Evolutionary conservation across 2,888 invertebrate species (phyloP).

Genomic region (Baccha elongata): DNA sequence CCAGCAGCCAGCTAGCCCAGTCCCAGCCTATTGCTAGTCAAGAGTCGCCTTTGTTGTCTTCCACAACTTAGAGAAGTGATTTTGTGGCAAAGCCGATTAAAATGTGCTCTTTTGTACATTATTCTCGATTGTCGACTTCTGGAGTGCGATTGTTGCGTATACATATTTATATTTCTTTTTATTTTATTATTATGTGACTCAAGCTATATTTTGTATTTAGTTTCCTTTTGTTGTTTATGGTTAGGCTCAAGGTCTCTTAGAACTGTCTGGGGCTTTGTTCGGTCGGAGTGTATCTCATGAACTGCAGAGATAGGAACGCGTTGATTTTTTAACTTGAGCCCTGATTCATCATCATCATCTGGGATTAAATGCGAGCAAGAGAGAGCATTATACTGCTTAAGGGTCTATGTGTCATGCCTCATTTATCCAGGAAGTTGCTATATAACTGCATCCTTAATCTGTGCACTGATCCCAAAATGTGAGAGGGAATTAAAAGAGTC

Average conservation of each 20-base stretch:
- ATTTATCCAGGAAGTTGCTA: conserved; percentile 66
- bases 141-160: conserved; percentile 44
- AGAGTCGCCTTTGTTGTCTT: conserved; percentile 39
- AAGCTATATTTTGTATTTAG: conserved; percentile 4
- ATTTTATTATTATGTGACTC: conserved; percentile 3
- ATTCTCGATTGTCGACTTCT: conserved; percentile 32
- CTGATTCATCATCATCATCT: conserved; percentile 63
- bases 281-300: background rate
- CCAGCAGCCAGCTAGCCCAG: no score
- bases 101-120: conserved; percentile 47
- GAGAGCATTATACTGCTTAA: conserved; percentile 11
- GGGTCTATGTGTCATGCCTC: conserved; percentile 25
- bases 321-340: conserved; percentile 43
- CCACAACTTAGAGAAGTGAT: conserved; percentile 47
- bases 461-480: conserved; percentile 45
- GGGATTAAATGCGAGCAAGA: conserved; percentile 59
- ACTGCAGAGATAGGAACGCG: conserved; percentile 38
- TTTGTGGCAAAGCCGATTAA: conserved; percentile 64
- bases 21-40: background rate
- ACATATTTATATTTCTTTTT: conserved; percentile 3
- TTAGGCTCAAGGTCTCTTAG: conserved; percentile 68
- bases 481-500: background rate
- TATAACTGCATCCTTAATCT: conserved; percentile 57
- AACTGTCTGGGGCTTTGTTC: conserved; percentile 66
- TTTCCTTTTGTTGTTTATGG: conserved; percentile 50